Base-by-base conservation (phyloP, 2,888 invertebrate species). In the Andrena camellia region DNA sequence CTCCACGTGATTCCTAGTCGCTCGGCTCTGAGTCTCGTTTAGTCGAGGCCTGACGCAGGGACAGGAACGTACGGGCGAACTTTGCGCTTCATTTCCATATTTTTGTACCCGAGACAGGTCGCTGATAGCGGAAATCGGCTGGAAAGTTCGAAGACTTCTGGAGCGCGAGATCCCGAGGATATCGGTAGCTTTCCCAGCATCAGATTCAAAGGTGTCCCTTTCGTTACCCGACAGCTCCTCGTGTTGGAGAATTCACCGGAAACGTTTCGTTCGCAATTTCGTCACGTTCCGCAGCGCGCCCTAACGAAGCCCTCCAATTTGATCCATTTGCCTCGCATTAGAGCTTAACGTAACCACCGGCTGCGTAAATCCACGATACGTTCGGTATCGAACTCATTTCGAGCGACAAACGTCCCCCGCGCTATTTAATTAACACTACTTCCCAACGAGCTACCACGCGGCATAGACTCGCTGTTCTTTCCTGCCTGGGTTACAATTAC, bases 371-470 rank as follows among this genome's bases (percentile, higher is more conserved):
- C 62, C 63, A 4, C 23, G 8, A 20, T 17, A 17, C 31, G 26
- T 31, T 10, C 17, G 42, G 13, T 20, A 20, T 42, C 29, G 42
- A 17, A 66, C 35, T 42, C 35, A 42, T 67, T 72, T 62, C 59
- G 20, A 57, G 59, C 17, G 13, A 60, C 17, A 63, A 72, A 62
- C n/a, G 62, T 17, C 26, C 57, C 13, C n/a, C 57, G 8, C 57
- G 57, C n/a, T 29, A 29, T 72, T 78, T 74, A 78, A 67, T 68
- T 62, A 69, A 59, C 50, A 42, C 52, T n/a, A 50, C 8, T 35
- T 59, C 10, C 17, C 23, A 20, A 0, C 33, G 17, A 23, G 23
- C 23, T 0, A 26, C 7, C 54, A 4, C 26, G 26, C 23, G 10
- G 20, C 23, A 1, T 23, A 10, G 57, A 4, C 57, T 57, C 23